A percentile compares a stretch with the other conserved stretches of the same genome.
Evolutionary conservation across 2,113 vertebrate species (phyloP).

Genomic region (Illadopsis cleaveri): DNA sequence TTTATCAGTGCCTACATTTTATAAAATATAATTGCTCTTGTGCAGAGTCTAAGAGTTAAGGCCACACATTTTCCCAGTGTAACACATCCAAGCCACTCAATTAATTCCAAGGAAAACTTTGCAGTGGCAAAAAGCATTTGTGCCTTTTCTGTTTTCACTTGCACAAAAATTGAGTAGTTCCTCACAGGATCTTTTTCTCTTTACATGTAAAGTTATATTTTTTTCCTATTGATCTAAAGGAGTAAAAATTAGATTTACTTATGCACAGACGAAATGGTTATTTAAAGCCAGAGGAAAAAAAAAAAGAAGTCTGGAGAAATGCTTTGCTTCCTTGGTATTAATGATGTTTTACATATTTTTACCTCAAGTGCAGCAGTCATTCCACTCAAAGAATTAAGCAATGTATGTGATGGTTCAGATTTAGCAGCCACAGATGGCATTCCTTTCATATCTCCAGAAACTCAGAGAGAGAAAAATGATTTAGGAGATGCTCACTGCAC

Average conservation of each 20-base stretch:
- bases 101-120: background rate
- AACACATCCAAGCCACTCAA: background rate
- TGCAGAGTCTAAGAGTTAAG: background rate
- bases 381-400: background rate
- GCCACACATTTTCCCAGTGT: background rate
- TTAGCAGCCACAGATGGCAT: constrained; percentile 35
- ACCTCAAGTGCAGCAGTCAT: background rate
- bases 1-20: background rate
- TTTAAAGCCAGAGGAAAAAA: background rate
- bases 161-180: background rate
- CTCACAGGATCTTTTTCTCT: background rate
- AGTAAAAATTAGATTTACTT: background rate
- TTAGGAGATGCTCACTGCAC: background rate
- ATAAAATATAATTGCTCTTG: background rate
- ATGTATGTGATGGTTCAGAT: background rate
- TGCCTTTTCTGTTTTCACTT: background rate
- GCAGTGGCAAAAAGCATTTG: background rate
- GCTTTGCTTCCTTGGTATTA: background rate
- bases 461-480: background rate
- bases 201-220: background rate
- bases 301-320: background rate
- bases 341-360: background rate
- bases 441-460: constrained; percentile 41
- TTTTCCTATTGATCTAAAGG: background rate
- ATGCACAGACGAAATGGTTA: background rate